Conservation (phyloP, 2,797 vertebrate species). For the Rhyacichthys aspro region DNA sequence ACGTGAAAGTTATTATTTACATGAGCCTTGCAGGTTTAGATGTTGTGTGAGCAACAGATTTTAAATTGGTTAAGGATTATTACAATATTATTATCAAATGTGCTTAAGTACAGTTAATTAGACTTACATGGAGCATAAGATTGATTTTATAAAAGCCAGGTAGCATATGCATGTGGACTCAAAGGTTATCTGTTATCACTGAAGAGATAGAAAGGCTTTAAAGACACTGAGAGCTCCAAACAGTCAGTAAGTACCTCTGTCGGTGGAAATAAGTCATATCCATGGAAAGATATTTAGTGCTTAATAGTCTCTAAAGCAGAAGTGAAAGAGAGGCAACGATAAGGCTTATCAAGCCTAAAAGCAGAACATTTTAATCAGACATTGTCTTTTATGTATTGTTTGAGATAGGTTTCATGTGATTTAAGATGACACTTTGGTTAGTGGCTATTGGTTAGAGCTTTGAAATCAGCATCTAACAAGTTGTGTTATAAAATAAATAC, state of each 20-base stretch:
- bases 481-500: background rate
- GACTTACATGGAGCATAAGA: background rate
- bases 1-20: background rate
- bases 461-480: conserved; percentile 7
- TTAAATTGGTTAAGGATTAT: background rate
- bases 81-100: background rate
- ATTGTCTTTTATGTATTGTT: conserved; percentile 6
- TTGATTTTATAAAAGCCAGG: background rate
- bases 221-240: background rate
- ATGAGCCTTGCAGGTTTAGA: background rate
- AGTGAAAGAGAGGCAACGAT: background rate
- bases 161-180: no score
- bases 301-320: background rate
- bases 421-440: conserved; percentile 1
- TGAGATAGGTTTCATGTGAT: conserved; percentile 15
- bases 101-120: background rate
- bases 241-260: conserved; percentile 4
- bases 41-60: background rate
- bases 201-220: background rate
- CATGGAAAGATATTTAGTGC: background rate
- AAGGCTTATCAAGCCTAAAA: conserved; percentile 2
- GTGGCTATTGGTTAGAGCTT: conserved; percentile 8
- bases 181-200: background rate
- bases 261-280: background rate
- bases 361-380: conserved; percentile 5